Base-by-base conservation (phyloP, 2,888 invertebrate genomes). In the Minunthozetes semirufus region DNA sequence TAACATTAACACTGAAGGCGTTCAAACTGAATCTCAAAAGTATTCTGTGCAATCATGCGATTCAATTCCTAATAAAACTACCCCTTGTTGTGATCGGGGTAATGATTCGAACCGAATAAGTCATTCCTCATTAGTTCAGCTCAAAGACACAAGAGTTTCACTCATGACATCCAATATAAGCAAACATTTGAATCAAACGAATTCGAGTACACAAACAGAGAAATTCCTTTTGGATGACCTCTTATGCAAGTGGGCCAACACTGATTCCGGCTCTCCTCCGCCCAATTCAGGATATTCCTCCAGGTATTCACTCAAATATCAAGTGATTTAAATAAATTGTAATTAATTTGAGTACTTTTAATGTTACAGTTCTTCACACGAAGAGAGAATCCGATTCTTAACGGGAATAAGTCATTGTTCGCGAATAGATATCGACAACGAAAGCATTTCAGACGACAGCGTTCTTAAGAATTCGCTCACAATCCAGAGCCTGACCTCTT, bases 131-230 rank as follows among this genome's bases (percentile, higher is more conserved):
- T 50, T 22, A 72, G 42, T 22, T 11, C 27, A 50, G 53, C 72
- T 48, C 50, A 48, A 72, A 27, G 46, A 53, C 11, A 72, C 25
- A 15, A 42, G 19, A 22, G n/a, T 50, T 5, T 29, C 53, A 19
- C 25, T 72, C 11, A 72, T 50, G 2, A 11, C 61, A 61, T 29
- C 61, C 61, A 61, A 61, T 25, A 48, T 17, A 22, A 1, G 17
- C 11, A 53, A 72, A 50, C n/a, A 50, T 48, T 19, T 46, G 19
- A 53, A 59, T 27, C 19, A 50, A 46, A 38, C 33, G 8, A 38
- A 38, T 33, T 73, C 66, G 72, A 76, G 72, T 25, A 78, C 79
- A n/a, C 79, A 79, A 74, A 79, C 79, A 17, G 79, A 79, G 66
- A 72, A 75, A 70, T 76, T 72, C 66, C 77, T 79, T 13, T 72